A percentile compares a stretch with the other conserved stretches of the same genome.
Conservation (phyloP, 2,113 vertebrate species). For the Anser brachyrhynchus region DNA sequence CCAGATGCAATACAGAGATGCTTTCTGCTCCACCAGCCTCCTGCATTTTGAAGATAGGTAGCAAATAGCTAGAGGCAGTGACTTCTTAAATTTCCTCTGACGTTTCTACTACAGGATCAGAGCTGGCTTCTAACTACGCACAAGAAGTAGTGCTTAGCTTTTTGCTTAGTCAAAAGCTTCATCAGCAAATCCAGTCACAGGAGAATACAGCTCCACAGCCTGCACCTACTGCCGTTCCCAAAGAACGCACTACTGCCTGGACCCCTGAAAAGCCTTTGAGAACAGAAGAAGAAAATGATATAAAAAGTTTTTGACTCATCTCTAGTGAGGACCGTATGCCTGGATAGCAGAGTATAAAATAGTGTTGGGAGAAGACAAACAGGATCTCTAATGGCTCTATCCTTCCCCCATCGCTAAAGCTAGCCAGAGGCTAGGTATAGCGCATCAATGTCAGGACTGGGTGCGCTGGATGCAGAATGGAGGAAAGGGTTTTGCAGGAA, state of each 20-base stretch:
- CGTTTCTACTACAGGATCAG: not conserved
- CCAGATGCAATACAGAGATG: not conserved
- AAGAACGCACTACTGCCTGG: not conserved
- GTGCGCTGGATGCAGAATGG: not conserved
- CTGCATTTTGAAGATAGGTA: slow-evolving; percentile 13
- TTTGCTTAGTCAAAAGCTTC: slow-evolving; percentile 13
- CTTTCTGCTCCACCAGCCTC: not conserved
- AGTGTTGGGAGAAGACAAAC: not conserved
- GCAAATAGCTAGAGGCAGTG: not conserved
- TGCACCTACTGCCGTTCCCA: not conserved
- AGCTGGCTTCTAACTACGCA: not conserved
- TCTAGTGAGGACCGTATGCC: not conserved
- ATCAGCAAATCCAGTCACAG: not conserved
- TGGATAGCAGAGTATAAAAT: not conserved
- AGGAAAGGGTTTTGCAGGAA: not conserved
- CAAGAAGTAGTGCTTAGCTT: not conserved
- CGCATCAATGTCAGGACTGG: not conserved
- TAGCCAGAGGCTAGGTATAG: not conserved
- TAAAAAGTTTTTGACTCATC: not conserved
- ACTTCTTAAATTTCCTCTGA: not conserved
- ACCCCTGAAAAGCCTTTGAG: not conserved
- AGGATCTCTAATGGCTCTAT: not conserved
- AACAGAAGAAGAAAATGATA: not conserved
- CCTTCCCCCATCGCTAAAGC: not conserved
- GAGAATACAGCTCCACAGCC: not conserved